A percentile compares a stretch with the other conserved stretches of the same genome.
Evolutionary conservation across 2,797 vertebrate genomes (phyloP).

Genomic region (Taeniopygia guttata): DNA sequence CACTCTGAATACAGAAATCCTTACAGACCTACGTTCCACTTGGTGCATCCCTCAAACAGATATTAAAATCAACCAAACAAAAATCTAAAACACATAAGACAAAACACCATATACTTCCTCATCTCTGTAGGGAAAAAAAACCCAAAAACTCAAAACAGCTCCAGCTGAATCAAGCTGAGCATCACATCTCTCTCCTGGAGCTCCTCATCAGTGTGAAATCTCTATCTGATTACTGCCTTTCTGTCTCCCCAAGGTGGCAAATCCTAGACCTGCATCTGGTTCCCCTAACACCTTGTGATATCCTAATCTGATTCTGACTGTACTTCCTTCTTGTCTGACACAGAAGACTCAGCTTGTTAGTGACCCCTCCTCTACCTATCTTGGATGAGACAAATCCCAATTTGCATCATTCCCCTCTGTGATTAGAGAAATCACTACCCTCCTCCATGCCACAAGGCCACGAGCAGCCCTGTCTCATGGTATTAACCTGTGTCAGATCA

Average conservation of each 20-base stretch:
- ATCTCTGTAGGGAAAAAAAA: neutral
- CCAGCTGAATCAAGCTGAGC: neutral
- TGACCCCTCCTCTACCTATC: neutral
- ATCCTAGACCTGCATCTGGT: neutral
- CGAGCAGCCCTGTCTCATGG: neutral
- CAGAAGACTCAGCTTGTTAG: neutral
- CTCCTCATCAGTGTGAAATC: neutral
- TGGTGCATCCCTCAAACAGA: neutral
- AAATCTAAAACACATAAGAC: neutral
- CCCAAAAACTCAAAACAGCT: neutral
- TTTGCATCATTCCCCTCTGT: neutral
- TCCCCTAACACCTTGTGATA: neutral
- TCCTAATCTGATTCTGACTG: neutral
- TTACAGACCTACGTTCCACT: neutral
- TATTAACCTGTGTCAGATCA: neutral
- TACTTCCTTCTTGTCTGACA: neutral
- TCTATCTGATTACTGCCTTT: neutral
- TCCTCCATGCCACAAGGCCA: neutral
- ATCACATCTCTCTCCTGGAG: neutral
- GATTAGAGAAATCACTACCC: neutral
- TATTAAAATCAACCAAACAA: neutral
- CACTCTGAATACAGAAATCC: neutral
- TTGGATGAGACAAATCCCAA: neutral
- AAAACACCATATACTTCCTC: neutral
- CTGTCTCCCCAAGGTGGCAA: neutral